These are phyloP conservation scores for Hydrocynus forskahlii DNA, from an alignment of 2,797 vertebrate species.

Conservation along the genomic window DNA sequence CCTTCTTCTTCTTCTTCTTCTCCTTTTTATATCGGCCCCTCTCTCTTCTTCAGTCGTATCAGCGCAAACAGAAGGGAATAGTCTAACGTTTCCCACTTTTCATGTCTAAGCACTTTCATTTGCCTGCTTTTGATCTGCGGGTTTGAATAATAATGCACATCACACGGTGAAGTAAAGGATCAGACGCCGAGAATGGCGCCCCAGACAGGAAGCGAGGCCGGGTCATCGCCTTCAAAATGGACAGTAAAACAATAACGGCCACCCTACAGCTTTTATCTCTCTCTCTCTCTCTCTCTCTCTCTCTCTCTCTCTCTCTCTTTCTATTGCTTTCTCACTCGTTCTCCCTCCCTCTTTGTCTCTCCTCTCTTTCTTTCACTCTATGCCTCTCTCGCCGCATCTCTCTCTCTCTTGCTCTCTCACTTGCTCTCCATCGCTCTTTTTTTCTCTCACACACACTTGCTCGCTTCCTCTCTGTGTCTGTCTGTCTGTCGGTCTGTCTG, in stretches of 20 bases:
- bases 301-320: too few relatives aligned
- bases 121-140: slow-evolving; percentile 70
- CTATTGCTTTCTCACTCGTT: too few relatives aligned
- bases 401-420: too few relatives aligned
- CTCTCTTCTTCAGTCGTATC: slow-evolving; percentile 65
- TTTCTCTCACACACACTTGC: too few relatives aligned
- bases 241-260: background rate
- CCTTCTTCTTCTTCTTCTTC: slow-evolving; percentile 24
- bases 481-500: too few relatives aligned
- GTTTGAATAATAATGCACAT: slow-evolving; percentile 67
- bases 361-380: too few relatives aligned
- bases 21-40: slow-evolving; percentile 55
- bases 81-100: slow-evolving; percentile 55
- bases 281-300: too few relatives aligned
- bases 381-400: too few relatives aligned
- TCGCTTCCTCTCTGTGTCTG: too few relatives aligned
- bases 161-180: slow-evolving; percentile 32
- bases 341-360: too few relatives aligned
- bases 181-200: background rate
- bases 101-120: slow-evolving; percentile 43
- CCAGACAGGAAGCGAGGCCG: slow-evolving; percentile 10
- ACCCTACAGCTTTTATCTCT: background rate
- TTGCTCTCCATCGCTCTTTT: too few relatives aligned
- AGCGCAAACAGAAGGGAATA: slow-evolving; percentile 69
- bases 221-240: slow-evolving; percentile 49